Conservation (phyloP, 2,888 invertebrate species). For the Drosophila incognita region DNA sequence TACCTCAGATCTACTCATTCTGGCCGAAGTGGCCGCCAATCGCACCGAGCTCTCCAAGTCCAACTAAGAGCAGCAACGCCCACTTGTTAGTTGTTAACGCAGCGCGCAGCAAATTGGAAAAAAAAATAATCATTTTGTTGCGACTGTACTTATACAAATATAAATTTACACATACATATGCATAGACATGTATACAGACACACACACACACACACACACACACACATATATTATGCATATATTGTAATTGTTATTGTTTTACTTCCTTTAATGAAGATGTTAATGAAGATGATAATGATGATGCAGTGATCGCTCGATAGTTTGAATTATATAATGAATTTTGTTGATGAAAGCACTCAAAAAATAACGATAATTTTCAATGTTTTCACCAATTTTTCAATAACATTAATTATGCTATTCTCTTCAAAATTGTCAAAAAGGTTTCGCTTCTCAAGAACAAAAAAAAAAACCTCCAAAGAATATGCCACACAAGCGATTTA, state of each 20-base stretch:
- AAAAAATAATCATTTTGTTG: constrained; percentile 8
- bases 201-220: background rate
- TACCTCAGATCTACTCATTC: constrained; percentile 84
- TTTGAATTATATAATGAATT: background rate
- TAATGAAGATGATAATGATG: constrained; percentile 6
- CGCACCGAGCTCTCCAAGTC: constrained; percentile 82
- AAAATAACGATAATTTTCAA: background rate
- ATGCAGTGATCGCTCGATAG: constrained; percentile 7
- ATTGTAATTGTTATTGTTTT: constrained; percentile 57
- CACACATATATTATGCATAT: constrained; percentile 10
- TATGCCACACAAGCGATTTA: background rate
- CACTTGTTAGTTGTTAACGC: constrained; percentile 36
- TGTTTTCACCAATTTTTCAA: background rate
- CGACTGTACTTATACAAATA: constrained; percentile 34
- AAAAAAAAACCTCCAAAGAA: constrained; percentile 2
- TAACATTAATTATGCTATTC: background rate
- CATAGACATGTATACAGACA: background rate
- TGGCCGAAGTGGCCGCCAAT: constrained; percentile 85
- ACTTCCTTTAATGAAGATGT: constrained; percentile 36
- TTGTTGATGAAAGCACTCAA: background rate
- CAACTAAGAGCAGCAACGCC: constrained; percentile 51
- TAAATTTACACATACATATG: constrained; percentile 1
- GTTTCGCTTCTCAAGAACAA: background rate
- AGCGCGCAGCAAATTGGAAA: constrained; percentile 5
- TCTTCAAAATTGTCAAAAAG: background rate